phyloP scores from a whole-genome alignment of 2,797 vertebrate genomes.

The Gallinago solitaria region DNA sequence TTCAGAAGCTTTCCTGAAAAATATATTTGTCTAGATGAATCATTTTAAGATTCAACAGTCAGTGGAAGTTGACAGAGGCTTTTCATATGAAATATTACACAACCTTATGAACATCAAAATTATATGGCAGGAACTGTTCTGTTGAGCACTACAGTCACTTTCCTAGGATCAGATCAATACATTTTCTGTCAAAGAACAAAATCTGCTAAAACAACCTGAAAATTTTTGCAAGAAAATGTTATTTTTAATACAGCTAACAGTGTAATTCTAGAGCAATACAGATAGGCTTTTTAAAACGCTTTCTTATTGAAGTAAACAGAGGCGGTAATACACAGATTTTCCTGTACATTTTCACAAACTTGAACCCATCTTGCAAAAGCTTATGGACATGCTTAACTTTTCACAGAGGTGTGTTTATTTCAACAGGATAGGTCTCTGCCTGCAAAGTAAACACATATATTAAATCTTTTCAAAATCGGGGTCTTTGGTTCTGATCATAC shows the following conservation, averaged over 20 bases:
- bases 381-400: neutral
- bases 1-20: conserved; percentile 43
- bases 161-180: conserved; percentile 61
- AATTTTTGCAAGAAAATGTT: conserved; percentile 14
- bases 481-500: neutral
- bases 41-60: conserved; percentile 53
- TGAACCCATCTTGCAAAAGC: neutral
- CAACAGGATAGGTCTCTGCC: neutral
- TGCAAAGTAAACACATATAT: neutral
- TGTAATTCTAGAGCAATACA: neutral
- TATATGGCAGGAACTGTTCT: conserved; percentile 50
- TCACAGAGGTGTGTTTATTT: neutral
- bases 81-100: conserved; percentile 59
- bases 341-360: neutral
- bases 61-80: conserved; percentile 55
- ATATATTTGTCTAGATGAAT: conserved; percentile 52
- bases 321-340: neutral
- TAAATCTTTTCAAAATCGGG: neutral
- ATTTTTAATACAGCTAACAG: neutral
- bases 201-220: conserved; percentile 26
- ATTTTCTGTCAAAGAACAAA: conserved; percentile 52
- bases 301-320: neutral
- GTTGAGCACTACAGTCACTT: conserved; percentile 29
- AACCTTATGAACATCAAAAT: conserved; percentile 58
- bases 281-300: neutral